Evolutionary conservation across 2,113 vertebrate genomes (phyloP), one percentile per base, ranked within the genome.

Genomic region (Lycaon pictus): DNA sequence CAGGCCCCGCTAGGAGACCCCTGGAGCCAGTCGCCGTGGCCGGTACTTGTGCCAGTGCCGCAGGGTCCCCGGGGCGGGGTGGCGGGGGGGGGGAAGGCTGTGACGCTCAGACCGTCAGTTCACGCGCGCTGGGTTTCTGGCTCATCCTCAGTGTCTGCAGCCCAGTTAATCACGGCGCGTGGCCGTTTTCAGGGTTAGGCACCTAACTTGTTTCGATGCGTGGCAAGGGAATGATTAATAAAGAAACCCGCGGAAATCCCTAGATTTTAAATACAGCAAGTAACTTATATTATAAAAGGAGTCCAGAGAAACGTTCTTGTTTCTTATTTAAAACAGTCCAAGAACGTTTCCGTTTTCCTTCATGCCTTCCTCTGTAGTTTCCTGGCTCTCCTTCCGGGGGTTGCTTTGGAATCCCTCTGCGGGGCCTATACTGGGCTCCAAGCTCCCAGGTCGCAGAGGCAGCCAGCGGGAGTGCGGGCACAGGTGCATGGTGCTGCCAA

Each of bases 41-140:
- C 0, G 27, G 1, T 5, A 23, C 43, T 32, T 7, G 8, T 6
- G 3, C 84, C 37, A 2, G 22, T 1, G 13, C 43, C 25, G 0
- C 8, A 35, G 11, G 7, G 25, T 17, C 76, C 63, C 60, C 0
- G 32, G 60, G 55, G 20, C n/a, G 35, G 35, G 3, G 27, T 1
- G 63, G 51, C 1, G 60, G 16, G 32, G 65, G 65, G 6, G 1
- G 15, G 65, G 19, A 22, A n/a, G n/a, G 2, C 76, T 43, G 27
- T 22, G 58, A 8, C 3, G 13, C 23, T 37, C n/a, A 17, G 37
- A 11, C 0, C 15, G 19, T 56, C 32, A 11, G 20, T 11, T 12
- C 13, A 0, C 7, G 16, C 0, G 11, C 83, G n/a, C 58, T 12
- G 12, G 32, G 25, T 37, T 37, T 10, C 37, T 7, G 7, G 48